phyloP scores from a whole-genome alignment of 2,113 vertebrate genomes.

The Psilopsiagon aurifrons region DNA sequence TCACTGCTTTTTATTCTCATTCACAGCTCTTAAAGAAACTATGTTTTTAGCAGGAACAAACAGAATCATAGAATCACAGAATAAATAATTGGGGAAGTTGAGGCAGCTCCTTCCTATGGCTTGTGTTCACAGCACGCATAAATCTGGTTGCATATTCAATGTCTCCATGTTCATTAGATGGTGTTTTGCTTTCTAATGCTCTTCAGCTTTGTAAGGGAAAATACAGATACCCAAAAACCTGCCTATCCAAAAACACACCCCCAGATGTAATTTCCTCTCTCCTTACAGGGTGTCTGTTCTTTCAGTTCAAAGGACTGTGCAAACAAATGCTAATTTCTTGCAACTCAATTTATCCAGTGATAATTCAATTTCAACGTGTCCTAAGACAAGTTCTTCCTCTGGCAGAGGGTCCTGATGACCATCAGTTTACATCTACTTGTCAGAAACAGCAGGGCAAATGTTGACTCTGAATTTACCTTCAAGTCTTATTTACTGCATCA shows the following conservation, averaged over 20 bases:
- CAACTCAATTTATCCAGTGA: neutral
- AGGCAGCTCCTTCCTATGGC: neutral
- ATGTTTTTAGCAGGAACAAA: neutral
- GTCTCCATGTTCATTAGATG: neutral
- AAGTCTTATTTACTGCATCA: neutral
- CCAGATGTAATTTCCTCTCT: neutral
- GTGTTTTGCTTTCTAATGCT: neutral
- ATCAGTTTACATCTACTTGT: slow-evolving; percentile 16
- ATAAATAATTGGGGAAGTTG: neutral
- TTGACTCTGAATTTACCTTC: slow-evolving; percentile 24
- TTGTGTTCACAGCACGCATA: neutral
- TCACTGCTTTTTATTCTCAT: neutral
- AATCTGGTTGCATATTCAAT: neutral
- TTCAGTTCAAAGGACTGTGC: neutral
- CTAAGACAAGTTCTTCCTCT: neutral
- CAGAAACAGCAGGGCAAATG: neutral
- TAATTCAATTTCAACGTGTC: slow-evolving; percentile 25
- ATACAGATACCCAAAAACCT: neutral
- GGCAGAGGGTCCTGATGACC: neutral
- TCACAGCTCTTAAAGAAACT: neutral
- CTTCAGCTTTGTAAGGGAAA: neutral
- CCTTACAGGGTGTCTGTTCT: neutral
- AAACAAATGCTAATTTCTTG: neutral
- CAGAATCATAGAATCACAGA: neutral
- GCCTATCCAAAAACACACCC: neutral